Evolutionary conservation across 2,797 vertebrate species (phyloP).

Genomic region (Enteromius viviparus): DNA sequence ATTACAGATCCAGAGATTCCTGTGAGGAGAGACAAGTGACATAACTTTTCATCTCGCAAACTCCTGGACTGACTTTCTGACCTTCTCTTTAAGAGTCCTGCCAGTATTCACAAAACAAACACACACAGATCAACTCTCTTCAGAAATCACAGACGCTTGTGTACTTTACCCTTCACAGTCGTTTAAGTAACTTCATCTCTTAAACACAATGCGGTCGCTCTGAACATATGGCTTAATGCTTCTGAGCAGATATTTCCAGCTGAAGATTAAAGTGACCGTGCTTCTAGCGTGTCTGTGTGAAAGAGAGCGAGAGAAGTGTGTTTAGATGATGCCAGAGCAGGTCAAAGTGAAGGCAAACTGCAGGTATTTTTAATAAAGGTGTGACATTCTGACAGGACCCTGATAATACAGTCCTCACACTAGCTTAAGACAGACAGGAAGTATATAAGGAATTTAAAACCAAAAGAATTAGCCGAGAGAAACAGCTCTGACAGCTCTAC

Average conservation of each 20-base stretch:
- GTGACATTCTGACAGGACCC: constrained; percentile 71
- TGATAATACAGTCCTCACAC: constrained; percentile 67
- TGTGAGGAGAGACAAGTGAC: constrained; percentile 78
- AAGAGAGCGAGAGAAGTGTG: constrained; percentile 19
- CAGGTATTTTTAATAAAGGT: constrained; percentile 68
- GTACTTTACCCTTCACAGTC: constrained; percentile 60
- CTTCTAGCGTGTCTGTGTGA: constrained; percentile 6
- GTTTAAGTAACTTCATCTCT: constrained; percentile 14
- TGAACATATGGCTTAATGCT: background rate
- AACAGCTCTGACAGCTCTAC: constrained; percentile 14
- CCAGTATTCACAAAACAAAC: constrained; percentile 80
- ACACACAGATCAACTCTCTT: constrained; percentile 71
- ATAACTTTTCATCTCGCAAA: constrained; percentile 74
- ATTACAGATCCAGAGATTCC: constrained; percentile 81
- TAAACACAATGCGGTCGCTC: constrained; percentile 4
- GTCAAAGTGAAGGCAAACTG: constrained; percentile 63
- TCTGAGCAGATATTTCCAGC: background rate
- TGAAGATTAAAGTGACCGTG: constrained; percentile 8
- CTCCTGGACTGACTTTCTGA: constrained; percentile 75
- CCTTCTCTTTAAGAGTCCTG: constrained; percentile 84
- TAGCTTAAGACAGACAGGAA: constrained; percentile 65
- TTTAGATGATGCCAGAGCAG: constrained; percentile 53
- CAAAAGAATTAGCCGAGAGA: constrained; percentile 59
- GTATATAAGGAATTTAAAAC: constrained; percentile 75
- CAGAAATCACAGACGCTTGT: constrained; percentile 62